Evolutionary conservation across 2,113 vertebrate species (phyloP), one percentile per base, ranked within the genome.

Genomic region (Tretioscincus oriximinensis): DNA sequence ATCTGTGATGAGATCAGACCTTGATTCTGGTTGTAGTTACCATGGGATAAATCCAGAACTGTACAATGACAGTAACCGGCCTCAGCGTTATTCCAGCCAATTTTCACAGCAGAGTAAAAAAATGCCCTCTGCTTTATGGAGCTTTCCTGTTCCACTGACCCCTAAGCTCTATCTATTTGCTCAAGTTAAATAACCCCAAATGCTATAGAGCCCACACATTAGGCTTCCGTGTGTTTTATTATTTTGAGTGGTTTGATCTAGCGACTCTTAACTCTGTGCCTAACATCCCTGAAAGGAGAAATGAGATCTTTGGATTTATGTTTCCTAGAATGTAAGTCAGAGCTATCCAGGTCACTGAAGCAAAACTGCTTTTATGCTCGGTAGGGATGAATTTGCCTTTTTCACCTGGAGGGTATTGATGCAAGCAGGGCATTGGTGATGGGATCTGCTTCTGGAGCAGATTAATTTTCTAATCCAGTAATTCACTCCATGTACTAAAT

Each of bases 41-140:
- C 74, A 35, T 82, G 66, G 35, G 35, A 73, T 76, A 82, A 82
- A 82, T 82, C 80, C 73, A 76, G 73, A 82, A 45, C 22, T 22
- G 45, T 70, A 82, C 7, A n/a, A 68, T 61, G 67, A 76, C 80
- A 70, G 80, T 76, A 63, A 51, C 29, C 26, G 51, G 35, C 49
- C 66, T n/a, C 22, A 69, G 51, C 69, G 49, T 20, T 69, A 63
- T 76, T 68, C 54, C 73, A 63, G 63, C 69, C 28, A 71, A 21
- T 47, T 78, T 47, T 78, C 45, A 41, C 35, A 68, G 64, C 47
- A 28, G 26, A 35, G 65, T 31, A 16, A 22, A 31, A 81, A 81
- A 67, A 60, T 28, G 22, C 20, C 73, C 65, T 61, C 21, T 29
- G 54, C 24, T 70, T 78, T 35, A n/a, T 31, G 21, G 64, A 49